phyloP scores from a whole-genome alignment of 2,113 vertebrate genomes.

The Poicephalus meyeri region DNA sequence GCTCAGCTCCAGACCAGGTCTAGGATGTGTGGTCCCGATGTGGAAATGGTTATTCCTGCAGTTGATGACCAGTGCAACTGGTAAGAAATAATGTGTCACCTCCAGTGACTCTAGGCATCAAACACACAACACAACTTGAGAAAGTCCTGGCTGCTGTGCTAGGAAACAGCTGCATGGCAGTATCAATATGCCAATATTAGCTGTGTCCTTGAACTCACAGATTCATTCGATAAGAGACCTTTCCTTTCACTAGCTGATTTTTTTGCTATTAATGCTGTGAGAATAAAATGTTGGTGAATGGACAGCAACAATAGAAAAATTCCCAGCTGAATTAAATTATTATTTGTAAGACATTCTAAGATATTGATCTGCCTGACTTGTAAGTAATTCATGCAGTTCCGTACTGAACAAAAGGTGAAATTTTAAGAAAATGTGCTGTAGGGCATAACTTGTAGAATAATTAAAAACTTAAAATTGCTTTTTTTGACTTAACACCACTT shows the following conservation, averaged over 20 bases:
- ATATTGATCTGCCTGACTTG: conserved; percentile 61
- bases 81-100: not conserved
- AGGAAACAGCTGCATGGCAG: not conserved
- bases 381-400: conserved; percentile 63
- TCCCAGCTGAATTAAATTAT: conserved; percentile 53
- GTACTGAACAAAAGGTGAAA: conserved; percentile 49
- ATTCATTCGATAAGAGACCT: not conserved
- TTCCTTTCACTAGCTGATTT: not conserved
- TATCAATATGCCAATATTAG: not conserved
- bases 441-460: conserved; percentile 42
- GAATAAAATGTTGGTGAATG: conserved; percentile 38
- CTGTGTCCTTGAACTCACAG: not conserved
- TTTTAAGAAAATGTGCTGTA: conserved; percentile 45
- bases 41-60: not conserved
- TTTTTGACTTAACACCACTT: conserved; percentile 39
- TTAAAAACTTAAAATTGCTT: conserved; percentile 54
- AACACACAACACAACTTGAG: not conserved
- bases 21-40: not conserved
- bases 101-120: not conserved
- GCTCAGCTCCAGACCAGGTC: not conserved
- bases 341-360: conserved; percentile 58
- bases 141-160: not conserved
- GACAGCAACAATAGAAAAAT: conserved; percentile 4
- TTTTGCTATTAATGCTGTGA: conserved; percentile 35
- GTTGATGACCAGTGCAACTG: not conserved